Conservation (phyloP, 2,797 vertebrate species). For the Anguilla obscura region DNA sequence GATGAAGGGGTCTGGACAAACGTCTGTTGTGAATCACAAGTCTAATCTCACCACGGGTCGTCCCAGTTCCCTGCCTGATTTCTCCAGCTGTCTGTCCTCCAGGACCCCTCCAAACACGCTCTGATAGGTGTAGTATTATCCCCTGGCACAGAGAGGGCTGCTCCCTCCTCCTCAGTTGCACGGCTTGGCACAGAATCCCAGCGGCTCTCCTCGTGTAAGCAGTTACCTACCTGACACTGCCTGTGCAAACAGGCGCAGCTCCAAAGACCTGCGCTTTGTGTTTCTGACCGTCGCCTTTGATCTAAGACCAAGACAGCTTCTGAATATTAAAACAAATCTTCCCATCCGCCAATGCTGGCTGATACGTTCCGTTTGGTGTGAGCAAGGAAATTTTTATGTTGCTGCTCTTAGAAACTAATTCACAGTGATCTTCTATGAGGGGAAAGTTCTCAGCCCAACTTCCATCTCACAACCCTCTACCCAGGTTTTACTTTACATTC, state of each 20-base stretch:
- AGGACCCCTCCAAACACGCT: too few species aligned
- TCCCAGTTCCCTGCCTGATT: not conserved
- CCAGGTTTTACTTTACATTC: too few species aligned
- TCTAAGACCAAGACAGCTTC: not conserved
- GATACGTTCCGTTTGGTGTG: not conserved
- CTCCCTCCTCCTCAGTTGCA: not conserved
- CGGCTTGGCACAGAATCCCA: not conserved
- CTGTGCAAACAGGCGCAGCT: not conserved
- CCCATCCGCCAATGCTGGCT: not conserved
- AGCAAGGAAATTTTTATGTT: not conserved
- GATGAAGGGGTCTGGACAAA: conserved; percentile 7
- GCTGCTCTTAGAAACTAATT: not conserved
- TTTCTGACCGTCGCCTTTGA: not conserved
- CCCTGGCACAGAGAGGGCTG: not conserved
- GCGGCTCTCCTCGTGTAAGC: not conserved
- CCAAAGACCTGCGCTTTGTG: too few species aligned
- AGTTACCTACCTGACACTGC: not conserved
- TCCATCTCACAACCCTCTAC: too few species aligned
- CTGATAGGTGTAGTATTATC: not conserved
- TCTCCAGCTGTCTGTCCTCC: not conserved
- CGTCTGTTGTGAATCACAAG: not conserved
- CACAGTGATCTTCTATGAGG: too few species aligned
- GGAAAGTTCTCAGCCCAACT: too few species aligned
- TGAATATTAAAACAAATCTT: not conserved
- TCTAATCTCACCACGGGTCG: not conserved